Evolutionary conservation across 2,797 vertebrate genomes (phyloP).

Genomic region (Onychomys arenicola): DNA sequence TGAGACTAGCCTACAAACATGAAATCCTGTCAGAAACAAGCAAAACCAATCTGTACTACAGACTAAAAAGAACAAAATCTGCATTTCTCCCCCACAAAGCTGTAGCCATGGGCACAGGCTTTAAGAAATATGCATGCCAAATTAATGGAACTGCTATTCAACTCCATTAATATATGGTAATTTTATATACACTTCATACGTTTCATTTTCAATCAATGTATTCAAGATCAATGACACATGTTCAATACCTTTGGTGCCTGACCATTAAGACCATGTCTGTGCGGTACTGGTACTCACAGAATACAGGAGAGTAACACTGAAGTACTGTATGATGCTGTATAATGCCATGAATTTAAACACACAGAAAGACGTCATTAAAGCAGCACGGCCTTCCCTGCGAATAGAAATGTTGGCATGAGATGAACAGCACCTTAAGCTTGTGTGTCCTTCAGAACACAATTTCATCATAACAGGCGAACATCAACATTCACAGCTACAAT

Average conservation of each 20-base stretch:
- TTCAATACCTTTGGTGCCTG: not conserved
- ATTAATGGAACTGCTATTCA: constrained; percentile 12
- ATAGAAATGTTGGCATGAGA: constrained; percentile 76
- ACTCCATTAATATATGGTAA: constrained; percentile 36
- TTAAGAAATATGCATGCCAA: constrained; percentile 40
- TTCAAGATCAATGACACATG: constrained; percentile 1
- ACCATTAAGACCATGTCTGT: not conserved
- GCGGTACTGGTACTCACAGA: constrained; percentile 91
- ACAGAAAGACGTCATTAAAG: constrained; percentile 98
- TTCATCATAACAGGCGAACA: constrained; percentile 11
- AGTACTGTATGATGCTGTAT: constrained; percentile 99
- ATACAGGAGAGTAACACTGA: constrained; percentile 97
- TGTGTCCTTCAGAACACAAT: constrained; percentile 1
- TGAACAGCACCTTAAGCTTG: not conserved
- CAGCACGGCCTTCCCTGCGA: constrained; percentile 97
- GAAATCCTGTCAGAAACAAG: not conserved
- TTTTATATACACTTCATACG: not conserved
- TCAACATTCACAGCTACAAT: constrained; percentile 34
- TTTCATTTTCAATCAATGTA: constrained; percentile 21
- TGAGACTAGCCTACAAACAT: not conserved
- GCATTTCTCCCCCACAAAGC: constrained; percentile 20
- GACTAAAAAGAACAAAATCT: not conserved
- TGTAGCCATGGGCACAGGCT: not conserved
- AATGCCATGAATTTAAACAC: constrained; percentile 99
- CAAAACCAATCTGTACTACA: not conserved